These are phyloP conservation scores for Chrysolina americana DNA, from an alignment of 2,888 invertebrate genomes.

Conservation along the genomic window DNA sequence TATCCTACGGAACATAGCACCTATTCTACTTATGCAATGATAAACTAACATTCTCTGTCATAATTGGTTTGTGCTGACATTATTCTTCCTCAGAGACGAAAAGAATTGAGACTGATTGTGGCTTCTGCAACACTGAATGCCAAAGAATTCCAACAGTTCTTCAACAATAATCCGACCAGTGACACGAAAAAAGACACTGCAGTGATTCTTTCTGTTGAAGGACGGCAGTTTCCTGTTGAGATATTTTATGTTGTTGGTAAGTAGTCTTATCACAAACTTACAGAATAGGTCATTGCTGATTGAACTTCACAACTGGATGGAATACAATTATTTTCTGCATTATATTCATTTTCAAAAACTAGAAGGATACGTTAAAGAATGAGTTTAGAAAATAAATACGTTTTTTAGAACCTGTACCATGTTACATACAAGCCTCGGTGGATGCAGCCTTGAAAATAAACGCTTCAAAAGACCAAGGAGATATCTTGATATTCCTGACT, in stretches of 20 bases:
- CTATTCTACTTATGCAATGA: too few species aligned
- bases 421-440: slow-evolving; percentile 90
- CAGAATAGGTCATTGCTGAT: too few species aligned
- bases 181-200: slow-evolving; percentile 77
- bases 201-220: slow-evolving; percentile 89
- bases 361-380: too few species aligned
- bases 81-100: slow-evolving; percentile 69
- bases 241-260: slow-evolving; percentile 84
- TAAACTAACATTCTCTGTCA: neutral
- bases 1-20: too few species aligned
- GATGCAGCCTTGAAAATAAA: slow-evolving; percentile 94
- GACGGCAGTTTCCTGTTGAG: slow-evolving; percentile 89
- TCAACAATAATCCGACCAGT: slow-evolving; percentile 72
- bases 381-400: neutral
- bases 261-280: neutral
- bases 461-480: slow-evolving; percentile 85
- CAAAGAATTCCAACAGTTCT: slow-evolving; percentile 85
- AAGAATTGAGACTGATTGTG: slow-evolving; percentile 86
- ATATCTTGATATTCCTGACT: slow-evolving; percentile 93
- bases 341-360: too few species aligned
- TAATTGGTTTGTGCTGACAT: slow-evolving; percentile 9
- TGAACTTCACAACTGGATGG: too few species aligned
- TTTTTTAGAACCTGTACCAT: slow-evolving; percentile 83
- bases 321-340: too few species aligned
- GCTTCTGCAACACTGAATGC: slow-evolving; percentile 98